Percentiles rank a stretch among this genome's conserved stretches.
Evolutionary conservation across 2,888 invertebrate genomes (phyloP).

Genomic region (Pyrrhopygopsis socrates): DNA sequence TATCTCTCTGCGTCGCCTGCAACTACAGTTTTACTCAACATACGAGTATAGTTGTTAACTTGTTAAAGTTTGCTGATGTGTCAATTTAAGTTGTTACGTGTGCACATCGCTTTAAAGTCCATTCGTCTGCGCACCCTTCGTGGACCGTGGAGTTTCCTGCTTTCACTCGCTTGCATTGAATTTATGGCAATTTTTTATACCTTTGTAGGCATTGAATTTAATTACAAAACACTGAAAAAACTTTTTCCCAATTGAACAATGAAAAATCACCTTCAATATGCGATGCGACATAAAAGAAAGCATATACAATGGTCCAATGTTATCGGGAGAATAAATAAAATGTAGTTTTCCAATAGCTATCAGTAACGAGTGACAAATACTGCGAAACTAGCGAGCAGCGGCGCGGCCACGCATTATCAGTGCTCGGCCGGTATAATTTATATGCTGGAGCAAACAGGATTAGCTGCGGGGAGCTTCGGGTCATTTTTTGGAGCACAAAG

Average conservation of each 20-base stretch:
- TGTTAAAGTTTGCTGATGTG: no score
- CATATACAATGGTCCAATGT: conserved; percentile 15
- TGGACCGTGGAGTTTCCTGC: no score
- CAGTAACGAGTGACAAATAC: conserved; percentile 82
- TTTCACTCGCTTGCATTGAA: not conserved
- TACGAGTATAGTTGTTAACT: no score
- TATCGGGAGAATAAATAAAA: conserved; percentile 71
- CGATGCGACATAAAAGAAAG: conserved; percentile 31
- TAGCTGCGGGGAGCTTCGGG: conserved; percentile 92
- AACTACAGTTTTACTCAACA: no score
- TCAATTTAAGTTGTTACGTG: no score
- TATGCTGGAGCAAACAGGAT: conserved; percentile 93
- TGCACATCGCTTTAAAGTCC: no score
- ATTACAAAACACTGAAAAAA: not conserved
- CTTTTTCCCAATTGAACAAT: not conserved
- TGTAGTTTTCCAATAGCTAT: conserved; percentile 75
- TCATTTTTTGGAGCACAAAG: conserved; percentile 90
- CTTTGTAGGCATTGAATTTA: not conserved
- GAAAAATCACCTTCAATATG: conserved; percentile 35
- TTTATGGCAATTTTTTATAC: not conserved
- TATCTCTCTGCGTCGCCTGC: no score
- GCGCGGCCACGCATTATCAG: conserved; percentile 85
- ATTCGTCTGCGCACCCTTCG: no score
- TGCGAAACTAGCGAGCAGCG: conserved; percentile 44
- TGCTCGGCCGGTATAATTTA: conserved; percentile 92